phyloP scores from a whole-genome alignment of 35 echinoderm and acorn worm species.

The Apostichopus parvimensis region DNA sequence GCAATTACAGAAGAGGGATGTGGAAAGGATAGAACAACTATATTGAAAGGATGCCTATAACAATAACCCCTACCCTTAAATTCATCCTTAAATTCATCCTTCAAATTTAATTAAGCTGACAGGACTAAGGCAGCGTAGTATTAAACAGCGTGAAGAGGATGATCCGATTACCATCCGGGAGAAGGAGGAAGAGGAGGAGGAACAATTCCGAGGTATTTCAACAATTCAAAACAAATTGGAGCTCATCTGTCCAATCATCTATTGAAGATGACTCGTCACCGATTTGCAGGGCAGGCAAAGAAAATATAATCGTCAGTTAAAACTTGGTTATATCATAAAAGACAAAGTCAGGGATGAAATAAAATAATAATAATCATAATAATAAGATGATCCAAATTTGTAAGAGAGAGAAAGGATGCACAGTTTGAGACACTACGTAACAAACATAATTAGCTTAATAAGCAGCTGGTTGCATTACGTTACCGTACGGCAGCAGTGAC shows the following conservation, averaged over 20 bases:
- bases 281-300: neutral
- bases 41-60: neutral
- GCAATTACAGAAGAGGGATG: too few relatives aligned
- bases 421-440: too few relatives aligned
- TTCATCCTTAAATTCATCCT: conserved; percentile 38
- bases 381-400: too few relatives aligned
- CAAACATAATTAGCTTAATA: too few relatives aligned
- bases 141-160: neutral
- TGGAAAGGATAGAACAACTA: too few relatives aligned
- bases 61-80: neutral
- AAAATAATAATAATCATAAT: too few relatives aligned
- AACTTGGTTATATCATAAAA: too few relatives aligned
- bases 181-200: neutral
- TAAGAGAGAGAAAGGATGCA: too few relatives aligned
- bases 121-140: neutral
- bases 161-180: neutral
- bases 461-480: too few relatives aligned
- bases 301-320: too few relatives aligned
- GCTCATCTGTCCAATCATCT: neutral
- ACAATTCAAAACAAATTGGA: conserved; percentile 46
- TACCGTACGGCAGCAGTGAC: too few relatives aligned
- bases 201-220: conserved; percentile 18
- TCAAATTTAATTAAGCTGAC: conserved; percentile 39
- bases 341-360: too few relatives aligned
- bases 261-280: neutral